phyloP scores from a whole-genome alignment of 2,888 invertebrate genomes.

The Volucella inflata region DNA sequence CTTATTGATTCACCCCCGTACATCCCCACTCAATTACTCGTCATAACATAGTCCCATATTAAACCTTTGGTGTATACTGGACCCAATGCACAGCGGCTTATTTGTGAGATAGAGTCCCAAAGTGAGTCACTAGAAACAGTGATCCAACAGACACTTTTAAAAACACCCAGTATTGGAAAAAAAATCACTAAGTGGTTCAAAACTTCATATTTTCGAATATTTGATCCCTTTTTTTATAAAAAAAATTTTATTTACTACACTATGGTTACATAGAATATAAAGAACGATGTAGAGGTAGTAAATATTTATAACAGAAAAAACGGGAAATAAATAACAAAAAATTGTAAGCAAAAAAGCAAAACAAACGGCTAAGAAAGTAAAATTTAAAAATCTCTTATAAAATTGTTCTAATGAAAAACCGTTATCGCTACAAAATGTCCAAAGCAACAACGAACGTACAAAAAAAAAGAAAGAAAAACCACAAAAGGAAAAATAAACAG shows the following conservation, averaged over 20 bases:
- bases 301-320: constrained; percentile 5
- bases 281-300: constrained; percentile 3
- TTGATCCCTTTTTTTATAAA: background rate
- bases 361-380: background rate
- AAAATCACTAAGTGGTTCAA: no score
- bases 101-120: no score
- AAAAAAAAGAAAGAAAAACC: constrained; percentile 24
- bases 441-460: constrained; percentile 35
- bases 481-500: constrained; percentile 27
- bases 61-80: no score
- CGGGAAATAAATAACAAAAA: background rate
- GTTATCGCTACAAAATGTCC: constrained; percentile 45
- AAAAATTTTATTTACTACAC: background rate
- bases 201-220: background rate
- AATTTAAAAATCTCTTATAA: constrained; percentile 20
- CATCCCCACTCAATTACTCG: no score
- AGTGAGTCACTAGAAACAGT: no score
- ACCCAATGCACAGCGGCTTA: no score
- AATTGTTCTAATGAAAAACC: constrained; percentile 27
- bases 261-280: constrained; percentile 5
- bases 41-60: no score
- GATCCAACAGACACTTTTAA: no score
- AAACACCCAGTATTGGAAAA: no score
- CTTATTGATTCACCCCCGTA: no score
- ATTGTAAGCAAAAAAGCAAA: constrained; percentile 14